A percentile compares a stretch with the other conserved stretches of the same genome.
phyloP scores from a whole-genome alignment of 2,113 vertebrate genomes.

The Paedocypris sp. region DNA sequence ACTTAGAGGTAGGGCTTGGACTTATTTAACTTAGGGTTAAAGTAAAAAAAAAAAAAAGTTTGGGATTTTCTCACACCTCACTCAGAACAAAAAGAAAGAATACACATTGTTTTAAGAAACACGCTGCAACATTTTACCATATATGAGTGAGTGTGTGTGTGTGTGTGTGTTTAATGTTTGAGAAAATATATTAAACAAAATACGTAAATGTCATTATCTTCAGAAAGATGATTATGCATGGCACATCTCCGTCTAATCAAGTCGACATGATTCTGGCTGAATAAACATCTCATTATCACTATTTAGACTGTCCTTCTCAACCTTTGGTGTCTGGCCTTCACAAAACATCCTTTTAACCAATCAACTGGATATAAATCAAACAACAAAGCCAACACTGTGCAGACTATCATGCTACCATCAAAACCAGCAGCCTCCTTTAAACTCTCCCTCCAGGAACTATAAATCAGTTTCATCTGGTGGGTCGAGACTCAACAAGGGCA shows the following conservation, averaged over 20 bases:
- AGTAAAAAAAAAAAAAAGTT: no score
- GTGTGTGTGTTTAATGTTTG: no score
- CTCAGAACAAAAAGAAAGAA: no score
- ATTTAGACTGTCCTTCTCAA: slow-evolving; percentile 2
- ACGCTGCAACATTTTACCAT: no score
- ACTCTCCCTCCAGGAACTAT: not conserved
- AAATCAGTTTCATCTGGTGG: not conserved
- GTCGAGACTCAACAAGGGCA: not conserved
- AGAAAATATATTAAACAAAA: no score
- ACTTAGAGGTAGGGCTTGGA: no score
- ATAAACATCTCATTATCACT: slow-evolving; percentile 10
- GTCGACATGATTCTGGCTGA: not conserved
- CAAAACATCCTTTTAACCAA: not conserved
- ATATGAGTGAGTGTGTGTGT: no score
- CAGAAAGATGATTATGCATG: not conserved
- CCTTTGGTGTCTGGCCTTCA: slow-evolving; percentile 18
- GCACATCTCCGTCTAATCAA: slow-evolving; percentile 5
- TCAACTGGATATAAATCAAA: not conserved
- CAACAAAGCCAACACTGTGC: not conserved
- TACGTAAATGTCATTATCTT: slow-evolving; percentile 1
- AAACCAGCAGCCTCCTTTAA: not conserved
- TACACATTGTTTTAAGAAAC: no score
- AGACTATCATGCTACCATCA: not conserved
- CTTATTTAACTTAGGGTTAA: no score
- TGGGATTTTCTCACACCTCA: no score